Conservation (phyloP, 2,888 invertebrate genomes). For the Lithosia quadra region DNA sequence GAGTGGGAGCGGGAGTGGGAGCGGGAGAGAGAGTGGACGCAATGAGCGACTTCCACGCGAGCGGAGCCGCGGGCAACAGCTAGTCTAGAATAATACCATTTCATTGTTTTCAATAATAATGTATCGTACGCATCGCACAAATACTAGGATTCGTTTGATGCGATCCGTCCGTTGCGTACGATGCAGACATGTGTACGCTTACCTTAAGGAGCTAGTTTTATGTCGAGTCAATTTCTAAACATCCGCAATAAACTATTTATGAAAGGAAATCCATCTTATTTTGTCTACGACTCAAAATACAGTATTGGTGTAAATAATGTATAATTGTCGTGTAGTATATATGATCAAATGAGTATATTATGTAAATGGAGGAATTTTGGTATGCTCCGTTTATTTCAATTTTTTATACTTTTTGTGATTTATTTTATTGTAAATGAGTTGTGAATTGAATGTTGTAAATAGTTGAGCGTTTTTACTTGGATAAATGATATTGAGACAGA, state of each 20-base stretch:
- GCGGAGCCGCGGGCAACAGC: too few species aligned
- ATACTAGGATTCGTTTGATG: too few species aligned
- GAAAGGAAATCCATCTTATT: conserved; percentile 2
- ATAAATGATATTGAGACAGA: conserved; percentile 80
- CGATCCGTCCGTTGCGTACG: too few species aligned
- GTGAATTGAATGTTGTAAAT: conserved; percentile 73
- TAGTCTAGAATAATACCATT: too few species aligned
- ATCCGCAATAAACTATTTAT: neutral
- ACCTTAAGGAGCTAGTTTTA: too few species aligned
- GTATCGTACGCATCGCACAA: too few species aligned
- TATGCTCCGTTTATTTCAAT: conserved; percentile 63
- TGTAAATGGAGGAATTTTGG: conserved; percentile 60
- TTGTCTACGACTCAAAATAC: conserved; percentile 43
- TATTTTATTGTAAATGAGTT: conserved; percentile 69
- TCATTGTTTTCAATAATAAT: too few species aligned
- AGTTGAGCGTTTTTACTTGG: conserved; percentile 70
- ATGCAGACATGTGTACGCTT: too few species aligned
- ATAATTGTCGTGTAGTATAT: conserved; percentile 46
- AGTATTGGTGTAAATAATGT: conserved; percentile 60
- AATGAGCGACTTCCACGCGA: too few species aligned
- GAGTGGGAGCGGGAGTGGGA: too few species aligned
- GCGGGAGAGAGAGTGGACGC: too few species aligned
- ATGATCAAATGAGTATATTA: conserved; percentile 52
- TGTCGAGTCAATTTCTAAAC: too few species aligned
- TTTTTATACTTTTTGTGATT: conserved; percentile 57